Base-by-base conservation (phyloP, 2,888 invertebrate species). In the Teleiodes luculella region DNA sequence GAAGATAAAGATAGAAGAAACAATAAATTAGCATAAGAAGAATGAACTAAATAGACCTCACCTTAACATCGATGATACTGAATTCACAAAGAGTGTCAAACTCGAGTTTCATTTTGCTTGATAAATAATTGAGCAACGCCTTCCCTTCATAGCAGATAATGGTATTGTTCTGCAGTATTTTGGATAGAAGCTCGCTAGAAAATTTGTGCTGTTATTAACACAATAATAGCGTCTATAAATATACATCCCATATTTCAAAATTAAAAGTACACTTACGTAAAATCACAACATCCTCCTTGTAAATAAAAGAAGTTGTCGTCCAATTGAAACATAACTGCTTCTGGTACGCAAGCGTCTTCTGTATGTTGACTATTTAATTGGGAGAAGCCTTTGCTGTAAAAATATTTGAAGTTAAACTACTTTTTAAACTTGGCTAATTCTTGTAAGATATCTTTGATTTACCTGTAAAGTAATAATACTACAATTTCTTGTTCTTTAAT, bases 71-170 rank as follows among this genome's bases (percentile, higher is more conserved):
- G 10, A 70, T 59, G 8, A 82, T 66, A 4, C 67, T 62, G 10
- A 70, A 53, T 18, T 18, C 36, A 13, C 20, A 13, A 20, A 20
- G 24, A 1, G 66, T 60, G 24, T 65, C 56, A 1, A 76, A 54
- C n/a, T 75, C 60, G 11, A 81, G 62, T 7, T 64, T 59, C 47
- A 76, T 74, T 20, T 66, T 57, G 4, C 71, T 66, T 53, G 73
- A 63, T 0, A 88, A 62, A 59, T 81, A 80, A 37, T 78, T 76
- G 1, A 87, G 67, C 11, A 88, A 47, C 20, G 61, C 62, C 67
- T 84, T 89, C 4, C 79, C 85, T 36, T 81, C 86, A 57, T 77
- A 90, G 59, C 87, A 87, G 37, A 86, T 62, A 3, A 85, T 64
- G 31, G 63, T 74, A 36, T 74, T 75, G 0, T 63, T 63, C 50